phyloP scores from a whole-genome alignment of 2,797 vertebrate genomes.

The Neomorphus geoffroyi region DNA sequence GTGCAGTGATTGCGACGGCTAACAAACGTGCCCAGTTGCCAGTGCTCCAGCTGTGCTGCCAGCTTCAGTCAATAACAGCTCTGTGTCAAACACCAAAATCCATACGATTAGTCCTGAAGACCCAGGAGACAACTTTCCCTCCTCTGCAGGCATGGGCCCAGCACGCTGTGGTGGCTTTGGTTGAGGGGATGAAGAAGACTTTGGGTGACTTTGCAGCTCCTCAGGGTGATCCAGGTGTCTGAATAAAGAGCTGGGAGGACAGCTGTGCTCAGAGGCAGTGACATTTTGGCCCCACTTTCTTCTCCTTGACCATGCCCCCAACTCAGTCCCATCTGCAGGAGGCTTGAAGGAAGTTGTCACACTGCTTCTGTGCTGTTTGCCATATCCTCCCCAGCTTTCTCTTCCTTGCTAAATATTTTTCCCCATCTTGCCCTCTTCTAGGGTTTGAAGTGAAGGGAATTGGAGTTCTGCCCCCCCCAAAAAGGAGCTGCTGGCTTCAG shows the following conservation, averaged over 20 bases:
- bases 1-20: fast-evolving
- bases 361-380: neutral
- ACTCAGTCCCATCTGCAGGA: neutral
- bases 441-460: neutral
- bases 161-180: fast-evolving
- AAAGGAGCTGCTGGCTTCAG: neutral
- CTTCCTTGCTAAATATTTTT: neutral
- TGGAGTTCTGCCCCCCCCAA: neutral
- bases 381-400: neutral
- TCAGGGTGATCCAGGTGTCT: fast-evolving
- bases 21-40: fast-evolving
- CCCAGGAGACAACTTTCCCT: neutral
- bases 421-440: neutral
- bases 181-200: neutral
- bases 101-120: neutral
- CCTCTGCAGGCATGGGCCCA: neutral
- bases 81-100: neutral
- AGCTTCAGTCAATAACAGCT: neutral
- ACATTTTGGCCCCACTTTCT: neutral
- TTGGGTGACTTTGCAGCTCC: neutral
- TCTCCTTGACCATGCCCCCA: neutral
- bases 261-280: fast-evolving
- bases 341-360: neutral
- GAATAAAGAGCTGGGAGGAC: neutral
- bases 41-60: neutral